phyloP scores from a whole-genome alignment of 2,797 vertebrate genomes.

The Tarsius wallacei region DNA sequence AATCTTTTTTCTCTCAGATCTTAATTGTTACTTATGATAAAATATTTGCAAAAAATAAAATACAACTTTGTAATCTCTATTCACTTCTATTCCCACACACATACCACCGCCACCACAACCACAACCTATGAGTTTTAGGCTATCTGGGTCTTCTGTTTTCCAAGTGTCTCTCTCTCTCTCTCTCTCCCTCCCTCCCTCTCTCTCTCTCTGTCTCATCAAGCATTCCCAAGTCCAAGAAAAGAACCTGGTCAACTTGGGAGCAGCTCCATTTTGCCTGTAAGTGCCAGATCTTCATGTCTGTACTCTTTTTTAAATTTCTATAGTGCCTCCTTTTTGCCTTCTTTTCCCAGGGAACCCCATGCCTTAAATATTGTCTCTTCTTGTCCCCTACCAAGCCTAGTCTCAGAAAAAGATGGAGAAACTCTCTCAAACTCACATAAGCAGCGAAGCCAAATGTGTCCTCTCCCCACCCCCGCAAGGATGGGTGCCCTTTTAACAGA shows the following conservation, averaged over 20 bases:
- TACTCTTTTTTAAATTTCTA: not conserved
- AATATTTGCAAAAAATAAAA: not conserved
- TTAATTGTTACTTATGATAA: not conserved
- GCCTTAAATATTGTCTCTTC: not conserved
- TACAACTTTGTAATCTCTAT: not conserved
- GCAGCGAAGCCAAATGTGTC: not conserved
- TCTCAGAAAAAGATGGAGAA: slow-evolving; percentile 17
- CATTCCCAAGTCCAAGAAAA: not conserved
- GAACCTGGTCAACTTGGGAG: not conserved
- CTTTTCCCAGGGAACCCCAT: not conserved
- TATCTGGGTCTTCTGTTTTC: not conserved
- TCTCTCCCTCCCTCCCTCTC: not conserved
- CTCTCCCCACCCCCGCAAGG: not conserved
- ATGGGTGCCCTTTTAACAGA: not conserved
- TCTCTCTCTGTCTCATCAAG: not conserved
- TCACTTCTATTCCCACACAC: not conserved
- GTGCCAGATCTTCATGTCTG: not conserved
- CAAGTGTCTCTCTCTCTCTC: not conserved
- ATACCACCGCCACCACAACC: not conserved
- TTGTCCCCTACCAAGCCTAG: not conserved
- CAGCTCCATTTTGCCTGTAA: not conserved
- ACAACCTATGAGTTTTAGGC: not conserved
- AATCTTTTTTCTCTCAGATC: slow-evolving; percentile 9
- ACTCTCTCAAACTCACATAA: not conserved
- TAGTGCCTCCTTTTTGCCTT: not conserved